phyloP scores from a whole-genome alignment of 2,797 vertebrate species.

The Manis crassicaudata region DNA sequence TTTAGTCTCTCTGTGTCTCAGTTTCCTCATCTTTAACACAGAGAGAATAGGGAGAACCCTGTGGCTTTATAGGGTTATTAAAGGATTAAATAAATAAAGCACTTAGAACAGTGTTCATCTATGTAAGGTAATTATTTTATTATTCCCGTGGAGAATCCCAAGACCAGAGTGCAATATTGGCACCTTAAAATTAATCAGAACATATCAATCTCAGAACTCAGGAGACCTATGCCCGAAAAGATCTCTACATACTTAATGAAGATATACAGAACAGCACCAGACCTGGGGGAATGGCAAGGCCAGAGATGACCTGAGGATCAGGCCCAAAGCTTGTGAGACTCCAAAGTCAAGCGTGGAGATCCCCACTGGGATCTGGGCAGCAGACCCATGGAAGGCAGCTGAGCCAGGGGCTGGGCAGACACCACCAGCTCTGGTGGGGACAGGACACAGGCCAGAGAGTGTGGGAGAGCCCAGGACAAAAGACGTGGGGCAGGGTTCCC shows the following conservation, averaged over 20 bases:
- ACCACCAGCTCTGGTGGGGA: neutral
- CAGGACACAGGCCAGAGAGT: neutral
- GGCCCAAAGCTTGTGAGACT: neutral
- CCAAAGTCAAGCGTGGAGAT: neutral
- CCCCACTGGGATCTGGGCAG: neutral
- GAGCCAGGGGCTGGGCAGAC: neutral
- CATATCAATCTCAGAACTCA: neutral
- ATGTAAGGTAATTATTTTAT: neutral
- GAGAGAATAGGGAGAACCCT: neutral
- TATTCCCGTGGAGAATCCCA: neutral
- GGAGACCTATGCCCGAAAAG: neutral
- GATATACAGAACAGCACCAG: neutral
- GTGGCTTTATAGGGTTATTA: neutral
- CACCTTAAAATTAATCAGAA: conserved; percentile 11
- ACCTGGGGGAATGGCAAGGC: neutral
- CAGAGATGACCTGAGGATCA: neutral
- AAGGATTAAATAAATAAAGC: neutral
- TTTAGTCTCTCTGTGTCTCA: neutral
- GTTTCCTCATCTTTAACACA: conserved; percentile 34
- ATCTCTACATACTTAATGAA: neutral
- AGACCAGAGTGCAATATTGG: neutral
- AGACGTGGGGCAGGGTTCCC: neutral
- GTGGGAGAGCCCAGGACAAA: neutral
- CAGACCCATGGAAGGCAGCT: neutral
- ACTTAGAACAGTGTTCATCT: neutral